Evolutionary conservation across 2,888 invertebrate genomes (phyloP), one percentile per base, ranked within the genome.

Genomic region (Pasiphila rectangulata): DNA sequence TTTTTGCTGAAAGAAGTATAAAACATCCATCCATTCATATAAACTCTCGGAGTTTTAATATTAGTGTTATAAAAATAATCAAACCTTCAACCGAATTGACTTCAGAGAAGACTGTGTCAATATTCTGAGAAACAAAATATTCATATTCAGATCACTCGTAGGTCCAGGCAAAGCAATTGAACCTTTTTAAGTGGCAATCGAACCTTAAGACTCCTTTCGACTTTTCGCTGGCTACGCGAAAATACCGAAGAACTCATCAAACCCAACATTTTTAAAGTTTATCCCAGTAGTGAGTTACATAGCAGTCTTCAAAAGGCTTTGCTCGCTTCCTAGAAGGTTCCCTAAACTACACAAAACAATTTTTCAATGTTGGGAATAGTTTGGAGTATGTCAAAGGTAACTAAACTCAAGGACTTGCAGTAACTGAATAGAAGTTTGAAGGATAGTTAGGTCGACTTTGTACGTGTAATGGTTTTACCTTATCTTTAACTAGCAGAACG

Each of bases 351-450:
- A 25, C 24, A 34, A 25, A 32, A 25, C 30, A 34, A 34, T 42
- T 25, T 41, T 48, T 42, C 34, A 27, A 25, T 30, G 27, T 30
- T 41, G 16, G 27, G 30, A 37, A 46, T 46, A 36, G 46, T 46
- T 46, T 29, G 40, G 29, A 29, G 29, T 29, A 15, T 36, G 36
- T 30, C 41, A 41, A 46, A 46, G 53, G 45, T 41, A 27, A 36
- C 45, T 9, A 19, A 29, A 19, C 38, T 36, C 23, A 51, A 53
- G 46, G 40, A 25, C 36, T 47, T 41, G 16, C 37, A 27, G 38
- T 43, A 51, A 48, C 47, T 43, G 17, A 42, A 43, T 34, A 17
- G 38, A 38, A 43, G 17, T 48, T 48, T 47, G 30, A 41, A 42
- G 38, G 23, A 30, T 43, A 40, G 42, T 43, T 47, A 42, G 10